Evolutionary conservation across 2,888 invertebrate genomes (phyloP).

Genomic region (Chymomyza fuscimana): DNA sequence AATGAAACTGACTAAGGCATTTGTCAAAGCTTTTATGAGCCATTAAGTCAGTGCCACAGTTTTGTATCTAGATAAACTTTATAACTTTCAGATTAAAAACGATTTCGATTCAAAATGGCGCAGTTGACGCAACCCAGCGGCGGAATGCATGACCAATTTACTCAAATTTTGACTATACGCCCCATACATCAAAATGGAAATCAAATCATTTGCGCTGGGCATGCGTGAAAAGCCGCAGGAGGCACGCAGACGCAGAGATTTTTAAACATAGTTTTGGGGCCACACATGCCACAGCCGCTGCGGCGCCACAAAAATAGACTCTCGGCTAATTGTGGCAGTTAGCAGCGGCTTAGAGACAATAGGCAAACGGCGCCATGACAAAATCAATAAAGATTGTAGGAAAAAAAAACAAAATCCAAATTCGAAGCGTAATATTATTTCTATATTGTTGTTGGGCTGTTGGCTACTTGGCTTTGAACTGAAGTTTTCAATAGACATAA

Average conservation of each 20-base stretch:
- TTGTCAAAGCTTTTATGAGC: constrained; percentile 63
- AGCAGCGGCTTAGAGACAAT: constrained; percentile 30
- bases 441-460: constrained; percentile 36
- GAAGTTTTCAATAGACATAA: constrained; percentile 58
- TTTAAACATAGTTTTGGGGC: constrained; percentile 18
- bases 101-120: constrained; percentile 54
- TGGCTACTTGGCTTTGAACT: constrained; percentile 57
- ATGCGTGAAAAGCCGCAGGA: constrained; percentile 68
- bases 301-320: not conserved
- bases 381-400: constrained; percentile 51
- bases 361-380: constrained; percentile 46
- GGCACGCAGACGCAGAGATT: constrained; percentile 27
- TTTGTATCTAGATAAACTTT: not conserved
- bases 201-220: constrained; percentile 49
- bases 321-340: constrained; percentile 32
- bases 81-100: not conserved
- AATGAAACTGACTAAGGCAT: constrained; percentile 64
- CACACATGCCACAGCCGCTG: constrained; percentile 34
- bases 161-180: not conserved
- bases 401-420: not conserved
- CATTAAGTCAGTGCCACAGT: constrained; percentile 13
- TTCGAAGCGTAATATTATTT: constrained; percentile 26
- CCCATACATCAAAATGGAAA: constrained; percentile 19
- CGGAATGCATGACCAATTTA: constrained; percentile 58
- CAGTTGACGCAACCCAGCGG: constrained; percentile 37